Conservation (phyloP, 2,797 vertebrate genomes). For the Pygocentrus nattereri region DNA sequence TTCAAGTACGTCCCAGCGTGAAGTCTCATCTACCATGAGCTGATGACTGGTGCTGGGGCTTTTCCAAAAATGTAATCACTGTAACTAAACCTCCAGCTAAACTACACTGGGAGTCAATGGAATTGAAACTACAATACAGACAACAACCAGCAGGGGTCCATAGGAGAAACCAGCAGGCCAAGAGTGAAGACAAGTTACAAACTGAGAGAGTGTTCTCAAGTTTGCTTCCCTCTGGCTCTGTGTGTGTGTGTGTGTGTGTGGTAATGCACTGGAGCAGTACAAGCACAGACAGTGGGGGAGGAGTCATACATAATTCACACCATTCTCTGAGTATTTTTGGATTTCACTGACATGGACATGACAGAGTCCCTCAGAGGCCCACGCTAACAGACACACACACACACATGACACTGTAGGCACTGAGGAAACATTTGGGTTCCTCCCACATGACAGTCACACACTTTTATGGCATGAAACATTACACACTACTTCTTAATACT, state of each 20-base stretch:
- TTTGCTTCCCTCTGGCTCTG: neutral
- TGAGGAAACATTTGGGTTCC: conserved; percentile 45
- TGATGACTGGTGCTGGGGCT: neutral
- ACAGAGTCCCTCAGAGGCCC: conserved; percentile 47
- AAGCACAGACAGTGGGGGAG: conserved; percentile 54
- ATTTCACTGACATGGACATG: conserved; percentile 56
- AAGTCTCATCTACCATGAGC: neutral
- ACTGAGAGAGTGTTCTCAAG: conserved; percentile 18
- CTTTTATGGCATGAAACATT: conserved; percentile 47
- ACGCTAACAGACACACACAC: conserved; percentile 30
- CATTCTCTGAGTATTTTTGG: conserved; percentile 60
- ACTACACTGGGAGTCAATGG: neutral
- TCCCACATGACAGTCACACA: conserved; percentile 41
- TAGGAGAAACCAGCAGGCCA: conserved; percentile 3
- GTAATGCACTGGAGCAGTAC: conserved; percentile 27
- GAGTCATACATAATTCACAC: conserved; percentile 57
- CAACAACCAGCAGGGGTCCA: conserved; percentile 8
- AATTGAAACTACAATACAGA: conserved; percentile 2
- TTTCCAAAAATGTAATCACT: neutral
- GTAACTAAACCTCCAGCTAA: neutral
- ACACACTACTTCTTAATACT: conserved; percentile 32
- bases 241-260: conserved; percentile 18
- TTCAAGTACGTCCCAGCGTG: neutral
- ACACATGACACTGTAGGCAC: conserved; percentile 11
- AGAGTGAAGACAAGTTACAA: neutral